Percentiles rank a stretch among this genome's conserved stretches.
Conservation (phyloP, 2,888 invertebrate genomes). For the Meghimatium bilineatum region DNA sequence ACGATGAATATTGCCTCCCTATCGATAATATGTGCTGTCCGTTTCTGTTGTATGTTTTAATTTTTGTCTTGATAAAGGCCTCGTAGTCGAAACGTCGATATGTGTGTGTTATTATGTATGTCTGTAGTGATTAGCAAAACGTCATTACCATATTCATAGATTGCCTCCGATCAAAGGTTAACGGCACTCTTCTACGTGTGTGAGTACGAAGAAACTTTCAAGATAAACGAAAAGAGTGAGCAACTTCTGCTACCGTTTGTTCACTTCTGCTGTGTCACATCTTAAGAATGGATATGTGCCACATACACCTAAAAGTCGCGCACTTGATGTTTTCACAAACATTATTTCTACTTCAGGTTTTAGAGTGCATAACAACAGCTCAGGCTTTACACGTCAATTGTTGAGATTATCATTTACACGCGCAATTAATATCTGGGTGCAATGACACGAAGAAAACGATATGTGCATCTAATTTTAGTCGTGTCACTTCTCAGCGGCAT, state of each 20-base stretch:
- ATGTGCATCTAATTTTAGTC: neutral
- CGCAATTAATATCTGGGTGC: neutral
- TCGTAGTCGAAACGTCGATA: too few species aligned
- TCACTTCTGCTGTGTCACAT: slow-evolving; percentile 18
- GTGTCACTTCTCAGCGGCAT: neutral
- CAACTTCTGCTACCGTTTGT: neutral
- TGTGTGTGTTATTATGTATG: too few species aligned
- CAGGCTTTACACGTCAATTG: neutral
- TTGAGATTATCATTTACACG: neutral
- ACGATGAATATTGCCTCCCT: too few species aligned
- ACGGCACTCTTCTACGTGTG: neutral
- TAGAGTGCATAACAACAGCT: neutral
- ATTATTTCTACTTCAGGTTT: neutral
- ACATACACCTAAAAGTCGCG: neutral
- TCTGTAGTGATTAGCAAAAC: too few species aligned
- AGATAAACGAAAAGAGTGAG: neutral
- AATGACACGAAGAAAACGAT: slow-evolving; percentile 20
- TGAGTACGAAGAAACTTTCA: neutral
- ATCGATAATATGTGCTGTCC: too few species aligned
- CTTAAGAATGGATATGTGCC: neutral
- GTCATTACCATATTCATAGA: too few species aligned
- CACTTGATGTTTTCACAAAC: slow-evolving; percentile 2
- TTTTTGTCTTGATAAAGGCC: too few species aligned
- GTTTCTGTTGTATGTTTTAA: too few species aligned
- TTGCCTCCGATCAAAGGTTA: too few species aligned